Evolutionary conservation across 2,113 vertebrate species (phyloP).

Genomic region (Chroicocephalus ridibundus): DNA sequence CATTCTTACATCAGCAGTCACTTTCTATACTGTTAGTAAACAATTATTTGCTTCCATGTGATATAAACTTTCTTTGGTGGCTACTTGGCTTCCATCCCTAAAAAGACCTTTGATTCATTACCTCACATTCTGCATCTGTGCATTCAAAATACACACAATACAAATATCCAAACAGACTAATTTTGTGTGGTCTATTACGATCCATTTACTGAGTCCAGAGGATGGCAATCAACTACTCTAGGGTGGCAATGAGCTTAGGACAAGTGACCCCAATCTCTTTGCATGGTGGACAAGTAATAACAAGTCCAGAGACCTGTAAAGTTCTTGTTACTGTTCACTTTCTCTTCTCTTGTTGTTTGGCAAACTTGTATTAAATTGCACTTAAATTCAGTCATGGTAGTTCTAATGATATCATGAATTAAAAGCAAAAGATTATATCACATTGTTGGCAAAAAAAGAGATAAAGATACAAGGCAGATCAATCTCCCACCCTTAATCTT

Average conservation of each 20-base stretch:
- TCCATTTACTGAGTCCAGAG: not conserved
- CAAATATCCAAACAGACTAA: not conserved
- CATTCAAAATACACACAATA: not conserved
- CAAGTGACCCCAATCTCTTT: not conserved
- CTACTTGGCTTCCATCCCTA: not conserved
- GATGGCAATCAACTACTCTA: not conserved
- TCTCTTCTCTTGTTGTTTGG: not conserved
- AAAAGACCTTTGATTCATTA: not conserved
- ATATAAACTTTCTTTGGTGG: not conserved
- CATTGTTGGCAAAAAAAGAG: not conserved
- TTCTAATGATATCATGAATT: not conserved
- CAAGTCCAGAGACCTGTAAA: not conserved
- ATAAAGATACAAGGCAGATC: not conserved
- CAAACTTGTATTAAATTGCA: not conserved
- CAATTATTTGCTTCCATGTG: not conserved
- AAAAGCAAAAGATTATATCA: not conserved
- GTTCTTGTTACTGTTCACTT: not conserved
- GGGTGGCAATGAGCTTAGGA: not conserved
- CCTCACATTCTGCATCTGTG: not conserved
- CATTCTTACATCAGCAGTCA: not conserved
- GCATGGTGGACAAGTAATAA: not conserved
- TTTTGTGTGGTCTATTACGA: not conserved
- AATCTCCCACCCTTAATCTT: not conserved
- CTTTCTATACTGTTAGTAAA: not conserved
- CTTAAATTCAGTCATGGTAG: not conserved